phyloP scores from a whole-genome alignment of 2,888 invertebrate species.

The Lepeophtheirus nordmannii region DNA sequence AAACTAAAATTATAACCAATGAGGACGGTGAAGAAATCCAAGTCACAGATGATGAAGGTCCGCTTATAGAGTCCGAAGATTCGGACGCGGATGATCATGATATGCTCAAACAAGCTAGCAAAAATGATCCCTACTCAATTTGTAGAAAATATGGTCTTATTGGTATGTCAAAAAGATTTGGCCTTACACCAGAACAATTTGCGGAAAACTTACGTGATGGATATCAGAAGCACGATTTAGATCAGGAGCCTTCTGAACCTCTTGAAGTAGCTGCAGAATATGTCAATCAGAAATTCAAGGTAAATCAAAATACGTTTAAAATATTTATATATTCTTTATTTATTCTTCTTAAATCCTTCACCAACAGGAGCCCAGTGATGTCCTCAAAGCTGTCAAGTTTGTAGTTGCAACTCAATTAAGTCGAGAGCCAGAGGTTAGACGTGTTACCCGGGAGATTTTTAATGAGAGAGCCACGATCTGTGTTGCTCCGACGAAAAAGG shows the following conservation, averaged over 20 bases:
- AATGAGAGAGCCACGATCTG: constrained; percentile 71
- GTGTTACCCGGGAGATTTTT: constrained; percentile 66
- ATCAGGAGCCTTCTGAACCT: constrained; percentile 74
- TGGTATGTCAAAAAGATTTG: constrained; percentile 68
- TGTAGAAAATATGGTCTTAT: constrained; percentile 64
- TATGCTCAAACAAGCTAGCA: constrained; percentile 59
- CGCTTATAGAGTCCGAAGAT: constrained; percentile 39
- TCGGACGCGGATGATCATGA: constrained; percentile 39
- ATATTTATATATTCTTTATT: constrained; percentile 22
- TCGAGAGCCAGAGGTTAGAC: constrained; percentile 71
- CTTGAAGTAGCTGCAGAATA: constrained; percentile 63
- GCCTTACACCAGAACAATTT: constrained; percentile 80
- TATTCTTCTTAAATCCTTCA: too few relatives aligned
- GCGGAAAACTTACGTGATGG: constrained; percentile 90
- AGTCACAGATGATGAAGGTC: constrained; percentile 48
- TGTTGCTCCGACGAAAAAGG: constrained; percentile 70
- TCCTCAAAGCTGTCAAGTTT: constrained; percentile 72
- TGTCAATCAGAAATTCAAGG: constrained; percentile 29
- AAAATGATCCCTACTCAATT: constrained; percentile 73
- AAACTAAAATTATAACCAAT: constrained; percentile 27
- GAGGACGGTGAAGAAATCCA: constrained; percentile 32
- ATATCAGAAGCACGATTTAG: constrained; percentile 85
- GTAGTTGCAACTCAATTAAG: constrained; percentile 89
- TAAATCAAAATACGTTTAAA: constrained; percentile 23
- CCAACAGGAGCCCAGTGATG: constrained; percentile 52